Evolutionary conservation across 2,888 invertebrate species (phyloP), one percentile per base, ranked within the genome.

Genomic region (Synergus japonicus): DNA sequence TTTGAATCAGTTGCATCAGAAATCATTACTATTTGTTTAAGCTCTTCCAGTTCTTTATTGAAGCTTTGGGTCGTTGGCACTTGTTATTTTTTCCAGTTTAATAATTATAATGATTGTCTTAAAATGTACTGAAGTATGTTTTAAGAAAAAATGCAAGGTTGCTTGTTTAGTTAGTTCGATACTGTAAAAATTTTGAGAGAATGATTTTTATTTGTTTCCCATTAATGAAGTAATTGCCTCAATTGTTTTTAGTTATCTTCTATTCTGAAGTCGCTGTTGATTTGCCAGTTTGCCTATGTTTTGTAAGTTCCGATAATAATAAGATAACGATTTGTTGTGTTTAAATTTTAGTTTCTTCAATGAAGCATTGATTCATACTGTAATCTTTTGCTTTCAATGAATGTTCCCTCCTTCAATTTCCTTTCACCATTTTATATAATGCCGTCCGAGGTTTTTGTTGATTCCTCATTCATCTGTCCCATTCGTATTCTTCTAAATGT

Each of bases 281-380:
- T 22, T 63, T 63, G 58, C 18, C 8, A 58, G 15, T 8, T 46
- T 63, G 60, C 22, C 18, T 63, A 8, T 8, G 18, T 7, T 58
- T 22, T 22, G 18, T 63, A 63, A 63, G 60, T 63, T 18, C 22
- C 22, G 10, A 63, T 63, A 63, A 63, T 63, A 22, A 37, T 63
- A 63, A 18, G 18, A 10, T 22, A 18, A 7, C 18, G 22, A 22
- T 43, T 66, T 66, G 65, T 41, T 41, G 15, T 43, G 37, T 43
- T 66, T 43, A 7, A n/a, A 66, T 66, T 43, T 66, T 66, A n/a
- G 43, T 58, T 58, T 58, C 15, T n/a, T 66, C n/a, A 66, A 41
- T 66, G 8, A 7, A 66, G 7, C n/a, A 7, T 37, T 37, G 37
- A 37, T 37, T 37, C 37, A 37, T 64, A 13, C 10, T 10, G 4